Evolutionary conservation across 1,140 invertebrate genomes (phyloP), one percentile per base, ranked within the genome.

Genomic region (Lordiphosa clarofinis): DNA sequence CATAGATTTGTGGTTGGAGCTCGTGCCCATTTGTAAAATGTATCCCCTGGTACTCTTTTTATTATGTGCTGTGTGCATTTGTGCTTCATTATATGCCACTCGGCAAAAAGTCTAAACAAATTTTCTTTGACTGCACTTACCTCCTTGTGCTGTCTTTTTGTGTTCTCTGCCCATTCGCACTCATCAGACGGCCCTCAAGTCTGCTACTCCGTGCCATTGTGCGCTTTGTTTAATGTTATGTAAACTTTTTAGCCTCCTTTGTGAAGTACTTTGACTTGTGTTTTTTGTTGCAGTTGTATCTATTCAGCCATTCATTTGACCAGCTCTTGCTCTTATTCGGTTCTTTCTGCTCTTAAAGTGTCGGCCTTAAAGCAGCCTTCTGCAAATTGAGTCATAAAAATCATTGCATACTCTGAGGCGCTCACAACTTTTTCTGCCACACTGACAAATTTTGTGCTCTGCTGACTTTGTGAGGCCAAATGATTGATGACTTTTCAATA

Each of bases 401-500:
- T 44, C 53, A 36, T 13, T 36, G 44, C 54, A 52, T 47, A 47
- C 55, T 46, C 43, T 44, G 39, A 56, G 55, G 64, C 59, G 31
- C 19, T 35, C 37, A 31, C 46, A 60, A 68, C 37, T 64, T 68
- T 63, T 78, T 71, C 37, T 65, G 65, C 74, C 19, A 59, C 52
- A 55, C 76, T 76, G 72, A 82, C 78, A 84, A 82, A 82, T 82
- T 82, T 82, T 70, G 66, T 59, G 78, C 67, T 84, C 63, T 74
- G 50, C 56, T 76, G 63, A 63, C 50, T 84, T 60, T 60, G 53
- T 40, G 40, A 57, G 40, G 44, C 68, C 33, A 43, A 49, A 65
- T 82, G 76, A 82, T 82, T 82, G 76, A 82, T 82, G 78, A 76
- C 76, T 84, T 82, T 82, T 84, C 76, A 82, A 82, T 82, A 69